Evolutionary conservation across 2,888 invertebrate genomes (phyloP).

Genomic region (Stictocephala bisonia): DNA sequence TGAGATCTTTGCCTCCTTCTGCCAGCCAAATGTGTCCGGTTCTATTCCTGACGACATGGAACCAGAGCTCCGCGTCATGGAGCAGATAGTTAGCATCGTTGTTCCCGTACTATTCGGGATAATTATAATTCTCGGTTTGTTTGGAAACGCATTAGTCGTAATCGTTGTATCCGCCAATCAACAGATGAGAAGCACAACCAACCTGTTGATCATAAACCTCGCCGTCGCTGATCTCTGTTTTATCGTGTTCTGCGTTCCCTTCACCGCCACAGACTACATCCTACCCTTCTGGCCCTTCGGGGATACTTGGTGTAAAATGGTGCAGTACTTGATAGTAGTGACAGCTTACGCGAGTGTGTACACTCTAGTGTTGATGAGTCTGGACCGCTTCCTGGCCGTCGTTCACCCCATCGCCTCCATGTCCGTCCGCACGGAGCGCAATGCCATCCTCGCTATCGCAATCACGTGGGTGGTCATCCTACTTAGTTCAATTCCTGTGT

Average conservation of each 20-base stretch:
- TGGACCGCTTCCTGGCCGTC: conserved; percentile 91
- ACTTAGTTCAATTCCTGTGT: conserved; percentile 80
- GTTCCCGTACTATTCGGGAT: conserved; percentile 87
- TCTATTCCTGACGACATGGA: conserved; percentile 55
- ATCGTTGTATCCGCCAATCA: conserved; percentile 89
- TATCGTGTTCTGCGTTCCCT: conserved; percentile 93
- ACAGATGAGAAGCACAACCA: conserved; percentile 94
- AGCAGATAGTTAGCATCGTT: conserved; percentile 76
- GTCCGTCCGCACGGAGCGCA: conserved; percentile 81
- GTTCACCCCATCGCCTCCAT: conserved; percentile 92
- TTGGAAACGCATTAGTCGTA: conserved; percentile 88
- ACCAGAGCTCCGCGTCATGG: conserved; percentile 61
- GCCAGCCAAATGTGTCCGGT: conserved; percentile 47
- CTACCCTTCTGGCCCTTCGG: conserved; percentile 92
- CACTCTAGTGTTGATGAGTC: conserved; percentile 92
- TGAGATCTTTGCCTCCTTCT: conserved; percentile 49
- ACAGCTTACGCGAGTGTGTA: conserved; percentile 95
- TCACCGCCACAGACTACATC: conserved; percentile 92
- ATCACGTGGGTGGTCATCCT: conserved; percentile 86
- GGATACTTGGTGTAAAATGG: conserved; percentile 87
- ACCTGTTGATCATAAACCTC: conserved; percentile 89
- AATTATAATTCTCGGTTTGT: conserved; percentile 86
- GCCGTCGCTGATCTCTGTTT: conserved; percentile 92
- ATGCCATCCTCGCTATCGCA: conserved; percentile 82
- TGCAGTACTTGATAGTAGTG: conserved; percentile 91